Base-by-base conservation (phyloP, 2,113 vertebrate species). In the Poicephalus meyeri region DNA sequence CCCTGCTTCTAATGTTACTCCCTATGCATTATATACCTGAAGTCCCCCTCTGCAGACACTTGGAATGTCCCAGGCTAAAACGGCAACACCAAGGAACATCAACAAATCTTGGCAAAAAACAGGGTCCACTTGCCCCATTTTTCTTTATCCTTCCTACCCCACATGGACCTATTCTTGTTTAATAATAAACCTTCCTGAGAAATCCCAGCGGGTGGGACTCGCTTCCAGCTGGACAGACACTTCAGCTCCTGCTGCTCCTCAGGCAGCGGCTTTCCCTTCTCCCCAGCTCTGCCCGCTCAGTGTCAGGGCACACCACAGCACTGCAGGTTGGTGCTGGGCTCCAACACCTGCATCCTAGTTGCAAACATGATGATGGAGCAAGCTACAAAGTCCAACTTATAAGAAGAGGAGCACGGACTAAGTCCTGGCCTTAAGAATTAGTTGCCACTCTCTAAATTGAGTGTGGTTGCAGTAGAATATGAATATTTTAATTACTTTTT, bases 241-340 rank as follows among this genome's bases (percentile, higher is more conserved):
- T 89, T 74, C 61, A 60, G 76, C 69, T 91, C 64, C 63, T 31
- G 16, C 10, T 31, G 24, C 24, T 88, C 37, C 76, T 65, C 29
- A 44, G 18, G 56, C 42, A 74, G 55, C 5, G 29, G 29, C 44
- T 37, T 20, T 47, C 35, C 68, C 37, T 77, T 44, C 55, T 28
- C 16, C 49, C 49, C 10, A 29, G 16, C 44, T 29, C 55, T 13
- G 49, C 53, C 42, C 7, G 0, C 25, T 8, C 37, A 5, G 33
- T 6, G 13, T 19, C 55, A 49, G 72, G 72, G 41, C 2, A 1
- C 52, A 20, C 6, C 1, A 0, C 50, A 49, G 61, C 24, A 14
- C 63, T 55, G 68, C 0, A 1, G 7, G 39, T 4, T 31, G 58
- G 76, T 20, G 24, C 64, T 16, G 25, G 44, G 37, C 33, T 11